Conservation (phyloP, 2,113 vertebrate species). For the Vulpes vulpes region DNA sequence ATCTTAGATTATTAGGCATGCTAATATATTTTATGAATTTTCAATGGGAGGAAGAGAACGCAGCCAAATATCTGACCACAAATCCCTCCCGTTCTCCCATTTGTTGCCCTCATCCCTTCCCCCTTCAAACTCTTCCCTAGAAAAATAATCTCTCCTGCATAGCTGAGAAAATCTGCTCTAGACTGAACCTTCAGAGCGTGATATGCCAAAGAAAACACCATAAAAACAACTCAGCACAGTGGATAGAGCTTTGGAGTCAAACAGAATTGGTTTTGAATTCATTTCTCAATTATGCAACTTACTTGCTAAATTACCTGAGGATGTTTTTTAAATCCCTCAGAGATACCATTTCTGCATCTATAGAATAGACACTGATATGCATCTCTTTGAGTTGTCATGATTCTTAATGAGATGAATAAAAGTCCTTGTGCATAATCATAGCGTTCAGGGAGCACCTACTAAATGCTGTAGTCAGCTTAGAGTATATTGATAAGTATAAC, state of each 20-base stretch:
- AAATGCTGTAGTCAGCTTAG: not conserved
- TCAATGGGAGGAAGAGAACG: not conserved
- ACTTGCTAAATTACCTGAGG: not conserved
- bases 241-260: not conserved
- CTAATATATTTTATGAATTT: not conserved
- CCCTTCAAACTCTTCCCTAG: not conserved
- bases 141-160: not conserved
- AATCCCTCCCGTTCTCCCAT: not conserved
- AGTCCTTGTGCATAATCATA: not conserved
- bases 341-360: not conserved
- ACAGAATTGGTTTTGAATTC: not conserved
- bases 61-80: not conserved
- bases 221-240: not conserved
- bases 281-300: not conserved
- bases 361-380: not conserved
- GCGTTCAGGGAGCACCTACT: not conserved
- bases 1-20: not conserved
- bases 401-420: not conserved
- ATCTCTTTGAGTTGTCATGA: not conserved
- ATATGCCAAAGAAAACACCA: not conserved
- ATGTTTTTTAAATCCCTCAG: not conserved
- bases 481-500: not conserved
- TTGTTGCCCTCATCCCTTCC: not conserved
- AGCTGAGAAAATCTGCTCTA: not conserved
- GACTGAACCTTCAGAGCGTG: not conserved